phyloP scores from a whole-genome alignment of 2,113 vertebrate species.

The Plotosus lineatus region DNA sequence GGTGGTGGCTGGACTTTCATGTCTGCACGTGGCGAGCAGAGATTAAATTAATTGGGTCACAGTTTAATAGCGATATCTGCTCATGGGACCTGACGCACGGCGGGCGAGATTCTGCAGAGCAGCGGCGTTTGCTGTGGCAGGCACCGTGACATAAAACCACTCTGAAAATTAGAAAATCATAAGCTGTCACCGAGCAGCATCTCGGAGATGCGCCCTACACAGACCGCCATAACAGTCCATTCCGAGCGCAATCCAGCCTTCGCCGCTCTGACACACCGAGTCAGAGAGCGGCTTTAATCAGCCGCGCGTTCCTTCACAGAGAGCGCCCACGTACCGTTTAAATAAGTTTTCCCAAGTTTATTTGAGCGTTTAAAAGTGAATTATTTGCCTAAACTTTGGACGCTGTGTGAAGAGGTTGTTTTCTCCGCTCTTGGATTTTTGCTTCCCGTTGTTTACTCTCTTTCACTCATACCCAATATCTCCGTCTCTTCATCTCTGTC shows the following conservation, averaged over 20 bases:
- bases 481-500: constrained; percentile 44
- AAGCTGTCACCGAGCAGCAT: constrained; percentile 49
- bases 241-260: not conserved
- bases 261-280: not conserved
- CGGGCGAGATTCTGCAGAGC: constrained; percentile 47
- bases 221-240: not conserved
- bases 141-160: constrained; percentile 37
- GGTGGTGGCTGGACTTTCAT: constrained; percentile 57
- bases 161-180: constrained; percentile 53
- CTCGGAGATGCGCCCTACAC: constrained; percentile 19
- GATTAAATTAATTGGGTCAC: constrained; percentile 76
- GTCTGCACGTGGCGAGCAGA: constrained; percentile 64
- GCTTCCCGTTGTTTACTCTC: constrained; percentile 54
- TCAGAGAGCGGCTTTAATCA: not conserved
- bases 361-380: not conserved
- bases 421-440: not conserved
- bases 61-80: constrained; percentile 63
- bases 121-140: not conserved
- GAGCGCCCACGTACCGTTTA: not conserved
- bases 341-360: not conserved
- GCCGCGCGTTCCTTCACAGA: not conserved
- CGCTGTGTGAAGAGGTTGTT: not conserved
- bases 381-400: not conserved
- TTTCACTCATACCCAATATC: constrained; percentile 35
- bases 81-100: constrained; percentile 51